Evolutionary conservation across 2,888 invertebrate species (phyloP), one percentile per base, ranked within the genome.

Genomic region (Azorinus chamasolen): DNA sequence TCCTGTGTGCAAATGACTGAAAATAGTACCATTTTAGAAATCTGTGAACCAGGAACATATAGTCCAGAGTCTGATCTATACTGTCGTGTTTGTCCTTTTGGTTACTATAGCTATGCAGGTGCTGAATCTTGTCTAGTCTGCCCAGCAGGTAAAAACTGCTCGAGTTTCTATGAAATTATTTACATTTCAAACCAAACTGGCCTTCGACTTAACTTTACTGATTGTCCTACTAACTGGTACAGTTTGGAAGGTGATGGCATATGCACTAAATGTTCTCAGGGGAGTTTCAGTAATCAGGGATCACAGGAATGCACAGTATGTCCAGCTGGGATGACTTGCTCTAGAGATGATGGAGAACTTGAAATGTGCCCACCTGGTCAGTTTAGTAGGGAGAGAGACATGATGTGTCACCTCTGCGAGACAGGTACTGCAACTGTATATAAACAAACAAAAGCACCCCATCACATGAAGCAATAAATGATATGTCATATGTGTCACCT

Each of bases 251-350:
- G 83, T n/a, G 70, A 63, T 45, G 20, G 43, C 1, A 22, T 45
- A 24, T 84, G 84, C 57, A 39, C 55, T 10, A 37, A 39, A 10
- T 88, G 88, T 73, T 54, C 81, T n/a, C 54, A 54, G 27, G 86
- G 88, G 27, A 66, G 73, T 50, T 73, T 77, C 43, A 86, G 81
- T 51, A 8, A 24, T 32, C 25, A 20, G 0, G 68, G 64, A 39
- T 18, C 25, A 39, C 24, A 12, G n/a, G 48, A 22, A 22, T 81
- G 83, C 65, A 70, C 58, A 22, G 24, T 39, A 22, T 85, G 85
- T 64, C 79, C 81, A 25, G 70, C 71, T 32, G 86, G 86, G 4
- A 58, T 74, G 20, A 63, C 78, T 46, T 86, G 86, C 48, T 43
- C 62, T 3, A 51, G 63, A 14, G 54, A 66, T 10, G 50, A 37